phyloP scores from a whole-genome alignment of 2,113 vertebrate genomes.

The Gasterosteus aculeatus region DNA sequence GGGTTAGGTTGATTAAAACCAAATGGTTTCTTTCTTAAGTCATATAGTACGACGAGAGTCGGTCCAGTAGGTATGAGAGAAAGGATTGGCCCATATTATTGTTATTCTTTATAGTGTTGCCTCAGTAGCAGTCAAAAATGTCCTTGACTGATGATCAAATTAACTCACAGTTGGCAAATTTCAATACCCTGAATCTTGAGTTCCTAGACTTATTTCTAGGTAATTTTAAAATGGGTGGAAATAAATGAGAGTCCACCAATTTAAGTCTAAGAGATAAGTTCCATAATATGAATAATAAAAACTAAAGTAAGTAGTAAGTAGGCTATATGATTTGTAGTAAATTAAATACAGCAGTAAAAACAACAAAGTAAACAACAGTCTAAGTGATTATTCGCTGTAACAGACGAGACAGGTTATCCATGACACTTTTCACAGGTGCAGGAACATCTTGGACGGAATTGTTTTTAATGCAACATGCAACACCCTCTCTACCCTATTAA shows the following conservation, averaged over 20 bases:
- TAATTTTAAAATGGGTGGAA: not conserved
- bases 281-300: not conserved
- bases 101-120: not conserved
- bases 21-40: slow-evolving; percentile 56
- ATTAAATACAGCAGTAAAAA: not conserved
- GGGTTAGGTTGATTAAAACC: slow-evolving; percentile 61
- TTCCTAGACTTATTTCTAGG: not conserved
- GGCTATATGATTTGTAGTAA: not conserved
- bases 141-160: not conserved
- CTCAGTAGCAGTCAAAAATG: not conserved
- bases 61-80: not conserved
- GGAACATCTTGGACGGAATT: slow-evolving; percentile 15
- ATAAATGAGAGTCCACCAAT: not conserved
- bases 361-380: not conserved
- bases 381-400: not conserved
- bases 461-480: not conserved
- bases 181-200: not conserved
- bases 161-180: too few species aligned
- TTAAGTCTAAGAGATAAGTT: not conserved
- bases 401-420: not conserved
- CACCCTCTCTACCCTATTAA: not conserved
- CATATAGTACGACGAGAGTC: not conserved
- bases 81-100: not conserved
- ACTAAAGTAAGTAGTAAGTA: not conserved
- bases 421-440: not conserved